phyloP scores from a whole-genome alignment of 2,888 invertebrate genomes.

The Dyspetes luteomarginatus region DNA sequence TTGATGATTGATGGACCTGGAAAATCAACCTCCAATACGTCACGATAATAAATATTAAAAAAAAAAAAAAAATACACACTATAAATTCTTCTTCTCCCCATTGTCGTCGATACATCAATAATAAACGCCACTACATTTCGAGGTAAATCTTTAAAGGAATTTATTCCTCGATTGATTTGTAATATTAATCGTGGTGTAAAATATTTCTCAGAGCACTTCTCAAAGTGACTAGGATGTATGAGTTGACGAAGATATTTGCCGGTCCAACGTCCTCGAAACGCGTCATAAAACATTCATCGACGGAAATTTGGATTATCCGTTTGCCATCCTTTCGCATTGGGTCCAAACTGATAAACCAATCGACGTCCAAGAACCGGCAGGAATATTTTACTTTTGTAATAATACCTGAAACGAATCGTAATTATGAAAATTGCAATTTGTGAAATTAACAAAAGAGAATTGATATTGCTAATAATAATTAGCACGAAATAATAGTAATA shows the following conservation, averaged over 20 bases:
- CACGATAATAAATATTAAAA: constrained; percentile 50
- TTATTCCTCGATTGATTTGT: constrained; percentile 39
- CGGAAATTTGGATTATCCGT: constrained; percentile 87
- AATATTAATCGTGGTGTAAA: constrained; percentile 19
- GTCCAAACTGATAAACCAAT: constrained; percentile 92
- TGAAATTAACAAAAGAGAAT: constrained; percentile 35
- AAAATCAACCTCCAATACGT: constrained; percentile 59
- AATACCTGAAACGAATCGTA: constrained; percentile 86
- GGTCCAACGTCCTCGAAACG: neutral
- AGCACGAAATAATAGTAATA: neutral
- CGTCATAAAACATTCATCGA: constrained; percentile 23
- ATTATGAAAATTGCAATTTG: constrained; percentile 19
- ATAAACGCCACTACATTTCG: neutral
- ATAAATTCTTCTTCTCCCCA: constrained; percentile 5
- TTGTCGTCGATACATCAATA: neutral
- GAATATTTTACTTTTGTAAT: constrained; percentile 91
- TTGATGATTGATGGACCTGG: constrained; percentile 44
- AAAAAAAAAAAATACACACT: constrained; percentile 29
- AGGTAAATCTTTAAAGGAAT: constrained; percentile 17
- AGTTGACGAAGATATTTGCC: neutral
- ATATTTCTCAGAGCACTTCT: constrained; percentile 16
- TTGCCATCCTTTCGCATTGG: constrained; percentile 91
- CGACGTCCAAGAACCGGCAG: constrained; percentile 90
- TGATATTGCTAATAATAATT: too few relatives aligned
- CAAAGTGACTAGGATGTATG: constrained; percentile 32